These are phyloP conservation scores for Drosophila parthenogenetica DNA, from an alignment of 2,888 invertebrate genomes.

Conservation along the genomic window DNA sequence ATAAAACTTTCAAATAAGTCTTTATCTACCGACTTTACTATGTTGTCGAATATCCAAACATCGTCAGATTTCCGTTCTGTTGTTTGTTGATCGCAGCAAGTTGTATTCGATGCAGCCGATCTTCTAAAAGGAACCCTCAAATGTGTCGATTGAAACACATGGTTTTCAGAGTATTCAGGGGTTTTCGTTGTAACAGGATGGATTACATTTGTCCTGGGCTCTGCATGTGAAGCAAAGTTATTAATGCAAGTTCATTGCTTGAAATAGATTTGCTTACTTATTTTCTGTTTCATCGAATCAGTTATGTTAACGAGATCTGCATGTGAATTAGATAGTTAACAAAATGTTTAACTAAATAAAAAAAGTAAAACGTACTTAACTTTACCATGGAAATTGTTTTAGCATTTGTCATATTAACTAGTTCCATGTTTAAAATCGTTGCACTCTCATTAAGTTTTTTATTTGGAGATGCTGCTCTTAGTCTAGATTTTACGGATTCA, in stretches of 20 bases:
- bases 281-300: no score
- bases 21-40: slow-evolving; percentile 17
- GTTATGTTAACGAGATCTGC: neutral
- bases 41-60: slow-evolving; percentile 44
- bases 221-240: neutral
- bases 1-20: neutral
- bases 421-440: slow-evolving; percentile 3
- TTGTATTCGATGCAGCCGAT: neutral
- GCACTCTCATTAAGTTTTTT: neutral
- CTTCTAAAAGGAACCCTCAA: neutral
- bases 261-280: no score
- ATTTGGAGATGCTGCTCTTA: neutral
- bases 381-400: neutral
- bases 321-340: no score
- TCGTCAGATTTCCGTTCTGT: neutral
- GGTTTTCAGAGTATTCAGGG: no score
- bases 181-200: neutral
- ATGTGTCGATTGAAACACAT: neutral
- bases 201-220: neutral
- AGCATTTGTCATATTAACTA: slow-evolving; percentile 32
- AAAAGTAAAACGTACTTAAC: neutral
- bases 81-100: neutral
- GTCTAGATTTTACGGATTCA: neutral
- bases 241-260: neutral
- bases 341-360: no score